Base-by-base conservation (phyloP, 37 sponge, comb jelly and placozoan genomes). In the Chondrosia reniformis region DNA sequence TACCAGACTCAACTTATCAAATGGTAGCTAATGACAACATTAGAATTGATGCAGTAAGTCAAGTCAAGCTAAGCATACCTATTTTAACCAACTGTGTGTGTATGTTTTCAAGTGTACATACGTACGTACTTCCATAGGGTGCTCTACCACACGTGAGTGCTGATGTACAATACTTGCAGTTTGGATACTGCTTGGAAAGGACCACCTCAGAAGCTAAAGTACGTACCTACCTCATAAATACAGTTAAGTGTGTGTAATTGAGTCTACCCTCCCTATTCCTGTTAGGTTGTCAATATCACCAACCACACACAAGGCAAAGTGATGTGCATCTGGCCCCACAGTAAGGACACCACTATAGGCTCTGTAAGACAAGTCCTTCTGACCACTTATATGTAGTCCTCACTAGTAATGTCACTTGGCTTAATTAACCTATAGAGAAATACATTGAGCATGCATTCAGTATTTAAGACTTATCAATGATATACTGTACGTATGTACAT, bases 241-340 rank as follows among this genome's bases (percentile, higher is more conserved):
- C 31, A 37, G 34, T 3, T 80, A 74, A 57, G 55, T 84, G 74
- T 77, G 61, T 54, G 73, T 37, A 19, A 67, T 3, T 45, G 72
- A 69, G 71, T 43, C 56, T 71, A 72, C 44, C 10, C n/a, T 45
- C 17, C 28, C 4, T 25, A 19, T 32, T 44, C 27, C 43, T 33
- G 17, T 5, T 69, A 87, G 88, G 55, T 76, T 3, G 78, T 91
- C 25, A 80, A 75, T 24, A 45, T 91, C 13, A 88, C 83, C 55
- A 95, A 91, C 66, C 89, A 91, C 61, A 91, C 92, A 28, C 22
- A 78, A 24, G 89, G 89, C 4, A 82, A 45, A 30, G 63, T 92
- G 27, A 57, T 15, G 46, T 88, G 89, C 28, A 69, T 80, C 4
- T 92, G 93, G 93, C 80, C 76, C 55, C 76, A 81, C 43, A 84